Evolutionary conservation across 1,140 invertebrate genomes (phyloP), one percentile per base, ranked within the genome.

Genomic region (Listronotus bonariensis): DNA sequence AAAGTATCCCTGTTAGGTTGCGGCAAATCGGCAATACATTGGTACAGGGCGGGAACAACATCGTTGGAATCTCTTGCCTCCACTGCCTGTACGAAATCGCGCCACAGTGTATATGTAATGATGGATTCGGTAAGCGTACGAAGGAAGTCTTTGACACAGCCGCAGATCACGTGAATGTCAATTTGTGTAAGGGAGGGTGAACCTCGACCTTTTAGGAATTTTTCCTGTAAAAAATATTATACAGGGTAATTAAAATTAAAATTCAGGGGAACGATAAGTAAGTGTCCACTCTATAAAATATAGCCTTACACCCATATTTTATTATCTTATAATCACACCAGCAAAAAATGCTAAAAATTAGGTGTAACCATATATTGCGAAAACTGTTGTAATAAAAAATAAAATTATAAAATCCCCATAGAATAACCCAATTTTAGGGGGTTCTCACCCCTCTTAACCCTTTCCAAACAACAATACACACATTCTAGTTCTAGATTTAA

Each of bases 121-220:
- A 98, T 77, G 1, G 95, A 92, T 74, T 97, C 95, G 64, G 87
- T 86, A 12, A 96, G 78, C 6, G 83, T 83, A 14, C 91, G 83
- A 15, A 97, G 80, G 79, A 97, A 97, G 77, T 93, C 89, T 80
- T 96, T 97, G 0, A 97, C 79, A 55, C 88, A 90, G 12, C 92
- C 89, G 78, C 91, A 94, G 43, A 96, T 82, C 0, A 90, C 88
- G 73, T 94, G 84, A 32, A 95, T 86, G 69, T 96, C 93, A 10
- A 85, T 75, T 40, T 86, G 80, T 1, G 84, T 85, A 41, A 95
- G 76, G 76, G 87, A 88, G 0, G 91, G 92, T 5, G 86, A 81
- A 20, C 87, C 87, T 79, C 87, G 89, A 12, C 89, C 88, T 51
- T 85, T 85, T 6, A 93, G 72, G 63, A 95, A 92, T 72, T 87